These are phyloP conservation scores for Trachelus iudaicus DNA, from an alignment of 2,888 invertebrate species.

Conservation along the genomic window DNA sequence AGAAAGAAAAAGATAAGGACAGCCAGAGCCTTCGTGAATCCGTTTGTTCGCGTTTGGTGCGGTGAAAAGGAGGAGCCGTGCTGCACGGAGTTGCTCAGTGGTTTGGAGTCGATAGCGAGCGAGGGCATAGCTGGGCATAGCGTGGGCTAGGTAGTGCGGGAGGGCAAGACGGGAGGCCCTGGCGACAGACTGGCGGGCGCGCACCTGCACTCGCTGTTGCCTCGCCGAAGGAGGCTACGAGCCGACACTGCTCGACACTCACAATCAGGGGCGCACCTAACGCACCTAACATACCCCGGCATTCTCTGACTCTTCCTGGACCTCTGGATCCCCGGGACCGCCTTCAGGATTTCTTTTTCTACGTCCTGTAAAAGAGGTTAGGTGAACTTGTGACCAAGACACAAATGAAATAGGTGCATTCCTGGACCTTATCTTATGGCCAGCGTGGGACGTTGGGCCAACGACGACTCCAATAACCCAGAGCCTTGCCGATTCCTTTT, in stretches of 20 bases:
- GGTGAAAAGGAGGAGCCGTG: conserved; percentile 22
- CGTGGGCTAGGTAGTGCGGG: conserved; percentile 28
- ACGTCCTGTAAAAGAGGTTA: conserved; percentile 11
- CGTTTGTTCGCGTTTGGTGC: conserved; percentile 28
- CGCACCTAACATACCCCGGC: conserved; percentile 6
- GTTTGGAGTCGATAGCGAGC: background rate
- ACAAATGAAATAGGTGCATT: conserved; percentile 48
- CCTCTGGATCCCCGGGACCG: background rate
- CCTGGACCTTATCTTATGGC: conserved; percentile 21
- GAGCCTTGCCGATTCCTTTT: background rate
- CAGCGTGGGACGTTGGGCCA: background rate
- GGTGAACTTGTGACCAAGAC: conserved; percentile 23
- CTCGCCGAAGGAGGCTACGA: conserved; percentile 30
- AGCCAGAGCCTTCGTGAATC: conserved; percentile 30
- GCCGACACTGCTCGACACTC: conserved; percentile 29
- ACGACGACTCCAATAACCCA: background rate
- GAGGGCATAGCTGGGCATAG: conserved; percentile 32
- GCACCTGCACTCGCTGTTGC: conserved; percentile 57
- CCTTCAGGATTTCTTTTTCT: conserved; percentile 3
- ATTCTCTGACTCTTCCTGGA: background rate
- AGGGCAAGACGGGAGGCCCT: conserved; percentile 43
- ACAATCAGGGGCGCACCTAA: conserved; percentile 55
- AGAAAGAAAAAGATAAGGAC: conserved; percentile 13
- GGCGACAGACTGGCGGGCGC: conserved; percentile 64
- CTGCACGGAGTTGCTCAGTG: conserved; percentile 32